Base-by-base conservation (phyloP, 2,888 invertebrate genomes). In the Tetranychus piercei region DNA sequence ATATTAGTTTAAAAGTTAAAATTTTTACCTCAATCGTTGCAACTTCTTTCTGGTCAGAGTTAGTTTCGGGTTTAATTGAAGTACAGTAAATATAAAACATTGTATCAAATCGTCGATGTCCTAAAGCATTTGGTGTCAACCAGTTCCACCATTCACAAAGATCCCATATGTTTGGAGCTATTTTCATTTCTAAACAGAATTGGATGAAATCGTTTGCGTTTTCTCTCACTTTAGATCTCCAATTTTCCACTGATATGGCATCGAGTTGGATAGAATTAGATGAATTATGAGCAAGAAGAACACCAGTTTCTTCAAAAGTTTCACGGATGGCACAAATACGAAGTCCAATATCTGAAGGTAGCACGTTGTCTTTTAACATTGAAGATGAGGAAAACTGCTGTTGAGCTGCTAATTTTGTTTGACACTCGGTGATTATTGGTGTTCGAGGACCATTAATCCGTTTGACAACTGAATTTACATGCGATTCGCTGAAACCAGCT, bases 231-330 rank as follows among this genome's bases (percentile, higher is more conserved):
- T 71, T n/a, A 43, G n/a, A 9, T 7, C 71, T 20, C 71, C 71
- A 71, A 43, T 69, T 69, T 11, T 69, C 69, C 8, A 69, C 11
- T 69, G 11, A 20, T 23, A 20, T 22, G 6, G 20, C 5, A 22
- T 69, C 69, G 18, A 69, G 15, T 15, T 55, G 9, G 15, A 55
- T 55, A 15, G 55, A 55, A 15, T 55, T 15, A 55, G 55, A 15
- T 55, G 55, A 55, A 55, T 55, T 55, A 15, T 9, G 15, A 55
- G 55, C 55, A 55, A 55, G 9, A 15, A 55, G 55, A 55, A 73
- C 44, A n/a, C 94, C 94, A 77, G 90, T 87, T 82, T 94, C 94
- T 82, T 94, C 94, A 84, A 94, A 94, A 9, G 92, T 89, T 84
- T 94, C 94, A 72, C 90, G 83, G 74, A 94, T 89, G 0, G 93